Percentiles rank a stretch among this genome's conserved stretches.
phyloP scores from a whole-genome alignment of 2,797 vertebrate species.

The Labeo calbasu region DNA sequence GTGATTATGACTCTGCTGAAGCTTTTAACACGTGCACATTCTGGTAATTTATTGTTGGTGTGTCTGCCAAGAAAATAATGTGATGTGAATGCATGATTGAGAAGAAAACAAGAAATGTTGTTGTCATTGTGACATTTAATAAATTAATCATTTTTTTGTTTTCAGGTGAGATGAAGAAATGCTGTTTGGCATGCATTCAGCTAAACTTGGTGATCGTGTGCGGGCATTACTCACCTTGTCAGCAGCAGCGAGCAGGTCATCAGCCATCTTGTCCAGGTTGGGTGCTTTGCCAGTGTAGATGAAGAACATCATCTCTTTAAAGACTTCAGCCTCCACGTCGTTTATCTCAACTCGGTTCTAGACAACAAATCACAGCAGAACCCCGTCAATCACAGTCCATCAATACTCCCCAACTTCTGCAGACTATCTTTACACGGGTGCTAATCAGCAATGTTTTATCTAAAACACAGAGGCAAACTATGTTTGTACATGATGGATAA shows the following conservation, averaged over 20 bases:
- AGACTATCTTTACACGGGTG: neutral
- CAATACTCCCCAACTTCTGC: neutral
- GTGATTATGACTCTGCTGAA: neutral
- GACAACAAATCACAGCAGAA: neutral
- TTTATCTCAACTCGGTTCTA: conserved; percentile 99
- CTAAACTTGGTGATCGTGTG: neutral
- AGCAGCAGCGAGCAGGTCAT: conserved; percentile 94
- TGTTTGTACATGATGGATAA: neutral
- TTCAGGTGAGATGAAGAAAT: neutral
- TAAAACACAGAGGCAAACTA: neutral
- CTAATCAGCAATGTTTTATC: neutral
- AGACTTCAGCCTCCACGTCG: conserved; percentile 97
- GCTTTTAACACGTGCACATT: neutral
- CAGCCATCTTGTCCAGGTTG: conserved; percentile 98
- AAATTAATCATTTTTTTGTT: neutral
- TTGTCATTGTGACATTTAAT: neutral
- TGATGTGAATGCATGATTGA: neutral
- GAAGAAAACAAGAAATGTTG: neutral
- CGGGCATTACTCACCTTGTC: conserved; percentile 84
- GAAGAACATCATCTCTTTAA: conserved; percentile 99
- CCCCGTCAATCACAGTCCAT: neutral
- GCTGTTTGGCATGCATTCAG: neutral
- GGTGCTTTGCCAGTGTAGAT: conserved; percentile 98
- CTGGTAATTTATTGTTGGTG: neutral
- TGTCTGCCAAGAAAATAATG: conserved; percentile 16